phyloP scores from a whole-genome alignment of 2,888 invertebrate species.

The Xanthorhoe spadicearia region DNA sequence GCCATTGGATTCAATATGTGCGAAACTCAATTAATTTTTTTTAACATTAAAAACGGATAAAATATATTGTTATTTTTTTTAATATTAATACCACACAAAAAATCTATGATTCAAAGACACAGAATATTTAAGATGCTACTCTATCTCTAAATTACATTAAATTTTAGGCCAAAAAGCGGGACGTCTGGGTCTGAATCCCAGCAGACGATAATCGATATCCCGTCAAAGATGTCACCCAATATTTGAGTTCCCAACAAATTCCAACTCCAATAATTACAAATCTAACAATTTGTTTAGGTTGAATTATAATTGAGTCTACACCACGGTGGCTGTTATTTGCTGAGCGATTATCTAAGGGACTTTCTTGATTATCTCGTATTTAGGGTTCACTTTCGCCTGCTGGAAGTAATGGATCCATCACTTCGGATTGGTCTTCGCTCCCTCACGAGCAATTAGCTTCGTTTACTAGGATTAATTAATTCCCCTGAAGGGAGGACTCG shows the following conservation, averaged over 20 bases:
- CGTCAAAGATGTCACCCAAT: conserved; percentile 20
- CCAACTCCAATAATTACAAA: conserved; percentile 39
- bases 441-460: conserved; percentile 64
- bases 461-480: conserved; percentile 69
- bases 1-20: no score
- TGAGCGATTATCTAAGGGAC: conserved; percentile 30
- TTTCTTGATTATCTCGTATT: conserved; percentile 31
- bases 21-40: no score
- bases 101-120: no score
- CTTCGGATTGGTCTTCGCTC: conserved; percentile 46
- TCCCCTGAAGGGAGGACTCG: conserved; percentile 52
- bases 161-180: no score
- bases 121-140: no score
- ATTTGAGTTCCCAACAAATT: conserved; percentile 31
- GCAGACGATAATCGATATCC: conserved; percentile 7
- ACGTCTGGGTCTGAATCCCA: neutral
- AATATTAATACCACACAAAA: no score
- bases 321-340: conserved; percentile 12
- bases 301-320: conserved; percentile 38
- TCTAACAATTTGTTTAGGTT: conserved; percentile 39
- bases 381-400: conserved; percentile 44
- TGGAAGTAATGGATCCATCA: conserved; percentile 51
- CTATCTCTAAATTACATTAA: no score
- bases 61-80: no score
- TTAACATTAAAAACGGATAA: no score